Base-by-base conservation (phyloP, 1,140 invertebrate species). In the Drosophila ohnishii region DNA sequence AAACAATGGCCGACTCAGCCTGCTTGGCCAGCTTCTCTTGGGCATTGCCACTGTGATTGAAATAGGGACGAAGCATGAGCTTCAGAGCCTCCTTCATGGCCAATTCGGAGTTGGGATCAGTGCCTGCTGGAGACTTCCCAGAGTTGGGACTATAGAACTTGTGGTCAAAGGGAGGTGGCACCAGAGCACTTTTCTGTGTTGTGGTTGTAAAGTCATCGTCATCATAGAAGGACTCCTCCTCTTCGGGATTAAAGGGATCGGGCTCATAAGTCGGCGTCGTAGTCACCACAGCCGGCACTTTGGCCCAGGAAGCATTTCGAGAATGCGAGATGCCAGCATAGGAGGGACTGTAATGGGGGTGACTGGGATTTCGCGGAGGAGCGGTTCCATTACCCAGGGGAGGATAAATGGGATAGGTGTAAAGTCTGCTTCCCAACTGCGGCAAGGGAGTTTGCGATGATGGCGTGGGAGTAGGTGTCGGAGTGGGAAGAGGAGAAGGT, bases 241-340 rank as follows among this genome's bases (percentile, higher is more conserved):
- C 56, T 9, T 48, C 47, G 1, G 59, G 53, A 47, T 75, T 65
- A 10, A 79, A 82, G 3, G 61, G 53, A 51, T 82, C 67, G 5
- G 14, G 7, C 3, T 39, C 25, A 37, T 57, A 56, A 1, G 30
- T 5, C 10, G 74, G 30, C 1, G 73, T 57, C 0, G 71, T 75
- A 22, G 37, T 57, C 10, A 50, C 56, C 5, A 63, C 34, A 8
- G 84, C 30, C 5, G 84, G 75, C 4, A 61, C 57, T 35, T 90
- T 84, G 8, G 66, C 63, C 79, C 89, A 88, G 14, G 84, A 44
- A n/a, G 72, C 56, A 35, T 90, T 90, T 7, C 62, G 63, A 1
- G 90, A 90, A 42, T 91, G 90, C 1, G 88, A 69, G 11, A 91
- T 89, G 3, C 78, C 88, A 0, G 90, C 57, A 75, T 91, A 91